Conservation (phyloP, 2,797 vertebrate species). For the Darevskia nairensis region DNA sequence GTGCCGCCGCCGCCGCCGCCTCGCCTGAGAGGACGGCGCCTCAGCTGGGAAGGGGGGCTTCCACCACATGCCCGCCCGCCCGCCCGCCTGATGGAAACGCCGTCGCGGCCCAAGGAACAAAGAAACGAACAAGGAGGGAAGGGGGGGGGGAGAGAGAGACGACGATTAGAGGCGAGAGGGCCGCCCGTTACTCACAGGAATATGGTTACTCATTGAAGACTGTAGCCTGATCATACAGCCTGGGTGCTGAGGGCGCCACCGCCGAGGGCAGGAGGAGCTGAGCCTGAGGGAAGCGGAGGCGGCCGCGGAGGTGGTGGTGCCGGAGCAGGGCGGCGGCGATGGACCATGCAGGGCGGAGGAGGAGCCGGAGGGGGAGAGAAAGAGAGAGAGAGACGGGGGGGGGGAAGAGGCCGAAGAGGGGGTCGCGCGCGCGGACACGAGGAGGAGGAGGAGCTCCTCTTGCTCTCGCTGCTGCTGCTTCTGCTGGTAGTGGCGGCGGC, state of each 20-base stretch:
- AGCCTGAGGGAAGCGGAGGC: slow-evolving; percentile 67
- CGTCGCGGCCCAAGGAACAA: not conserved
- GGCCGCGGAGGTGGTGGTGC: slow-evolving; percentile 69
- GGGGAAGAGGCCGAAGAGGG: not conserved
- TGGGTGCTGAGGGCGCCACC: slow-evolving; percentile 86
- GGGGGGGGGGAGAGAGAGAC: accelerated
- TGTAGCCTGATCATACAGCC: slow-evolving; percentile 99
- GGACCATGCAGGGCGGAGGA: slow-evolving; percentile 64
- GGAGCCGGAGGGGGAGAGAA: not conserved
- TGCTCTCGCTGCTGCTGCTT: not conserved
- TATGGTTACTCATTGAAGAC: slow-evolving; percentile 99
- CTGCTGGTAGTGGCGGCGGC: no score
- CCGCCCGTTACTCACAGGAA: slow-evolving; percentile 90
- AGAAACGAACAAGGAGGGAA: not conserved
- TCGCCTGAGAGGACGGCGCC: not conserved
- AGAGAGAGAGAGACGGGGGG: not conserved
- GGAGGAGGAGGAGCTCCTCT: not conserved
- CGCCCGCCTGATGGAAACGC: not conserved
- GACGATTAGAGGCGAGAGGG: no score
- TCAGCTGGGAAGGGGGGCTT: not conserved
- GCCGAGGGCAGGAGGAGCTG: slow-evolving; percentile 79
- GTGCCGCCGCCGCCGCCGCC: not conserved
- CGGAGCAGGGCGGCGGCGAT: slow-evolving; percentile 56
- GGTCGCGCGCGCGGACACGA: not conserved
- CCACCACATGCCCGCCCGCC: not conserved